Base-by-base conservation (phyloP, 2,888 invertebrate genomes). In the Andrena camellia region DNA sequence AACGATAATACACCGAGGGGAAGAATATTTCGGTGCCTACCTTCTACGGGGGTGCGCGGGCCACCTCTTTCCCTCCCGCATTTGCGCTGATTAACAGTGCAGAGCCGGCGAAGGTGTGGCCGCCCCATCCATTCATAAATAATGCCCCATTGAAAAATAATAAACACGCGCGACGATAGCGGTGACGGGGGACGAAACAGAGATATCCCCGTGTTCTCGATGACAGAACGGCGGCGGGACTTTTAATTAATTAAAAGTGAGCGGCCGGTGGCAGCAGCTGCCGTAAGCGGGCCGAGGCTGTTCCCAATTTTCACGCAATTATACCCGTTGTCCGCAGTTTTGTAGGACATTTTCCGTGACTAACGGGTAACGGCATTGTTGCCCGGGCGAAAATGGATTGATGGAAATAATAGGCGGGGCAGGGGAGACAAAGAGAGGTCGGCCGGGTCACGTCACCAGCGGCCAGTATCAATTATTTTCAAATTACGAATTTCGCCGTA, bases 391-490 rank as follows among this genome's bases (percentile, higher is more conserved):
- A 78, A 86, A 83, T 86, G 83, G 83, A 86, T 88, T 88, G 86
- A 88, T 86, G 88, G 82, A 78, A 83, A 81, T 84, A 85, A 85
- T 75, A 79, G 83, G 59, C 70, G 80, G 50, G 77, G 62, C 48
- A 48, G 69, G 66, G 75, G 72, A 42, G 73, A 5, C 62, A 74
- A 57, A 83, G 77, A 67, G 80, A 68, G 73, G 29, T 33, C 78
- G 73, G 70, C 59, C 64, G 64, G 75, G 76, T 67, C 80, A 57
- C 77, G 76, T 86, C 88, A 83, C 68, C 70, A 60, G 29, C 77
- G 75, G 67, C 82, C 78, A 59, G 80, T 85, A 88, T 85, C 88
- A 88, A 88, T 88, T 88, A 88, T 88, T 86, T 86, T 86, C 81
- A 85, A 88, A 88, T 88, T 88, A 88, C 85, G 86, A 86, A 86